Percentiles rank a stretch among this genome's conserved stretches.
Evolutionary conservation across 2,797 vertebrate genomes (phyloP).

Genomic region (Alouatta caraya): DNA sequence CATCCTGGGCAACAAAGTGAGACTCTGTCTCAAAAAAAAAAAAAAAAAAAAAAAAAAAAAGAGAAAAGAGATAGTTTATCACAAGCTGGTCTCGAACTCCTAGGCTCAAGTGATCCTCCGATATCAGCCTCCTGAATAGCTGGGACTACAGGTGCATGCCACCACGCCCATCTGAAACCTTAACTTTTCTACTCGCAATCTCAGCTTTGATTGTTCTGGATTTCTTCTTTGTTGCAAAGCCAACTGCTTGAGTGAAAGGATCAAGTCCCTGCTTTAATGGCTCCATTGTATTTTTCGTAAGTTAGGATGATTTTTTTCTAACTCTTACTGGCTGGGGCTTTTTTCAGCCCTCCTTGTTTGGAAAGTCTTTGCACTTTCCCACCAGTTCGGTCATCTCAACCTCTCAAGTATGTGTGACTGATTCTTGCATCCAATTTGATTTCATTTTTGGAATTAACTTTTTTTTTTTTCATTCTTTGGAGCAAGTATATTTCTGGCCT

Average conservation of each 20-base stretch:
- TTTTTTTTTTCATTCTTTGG: background rate
- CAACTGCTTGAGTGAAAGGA: background rate
- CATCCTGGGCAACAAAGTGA: no score
- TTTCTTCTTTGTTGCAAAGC: slow-evolving; percentile 4
- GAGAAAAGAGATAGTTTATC: background rate
- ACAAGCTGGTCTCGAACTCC: background rate
- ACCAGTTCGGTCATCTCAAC: background rate
- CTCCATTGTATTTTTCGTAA: background rate
- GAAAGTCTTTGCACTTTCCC: slow-evolving; percentile 9
- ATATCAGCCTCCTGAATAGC: background rate
- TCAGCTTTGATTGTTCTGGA: background rate
- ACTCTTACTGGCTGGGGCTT: background rate
- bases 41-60: no score
- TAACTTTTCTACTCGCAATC: background rate
- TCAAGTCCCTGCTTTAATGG: background rate
- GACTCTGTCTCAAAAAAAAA: no score
- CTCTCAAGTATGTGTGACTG: background rate
- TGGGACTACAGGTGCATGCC: background rate
- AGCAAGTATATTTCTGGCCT: slow-evolving; percentile 11
- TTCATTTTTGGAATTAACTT: background rate
- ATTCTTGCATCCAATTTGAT: background rate
- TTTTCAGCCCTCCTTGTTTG: background rate
- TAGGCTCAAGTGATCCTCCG: background rate
- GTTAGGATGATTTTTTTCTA: background rate
- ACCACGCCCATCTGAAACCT: background rate